These are phyloP conservation scores for Pempheris klunzingeri DNA, from an alignment of 2,797 vertebrate species.

Conservation along the genomic window DNA sequence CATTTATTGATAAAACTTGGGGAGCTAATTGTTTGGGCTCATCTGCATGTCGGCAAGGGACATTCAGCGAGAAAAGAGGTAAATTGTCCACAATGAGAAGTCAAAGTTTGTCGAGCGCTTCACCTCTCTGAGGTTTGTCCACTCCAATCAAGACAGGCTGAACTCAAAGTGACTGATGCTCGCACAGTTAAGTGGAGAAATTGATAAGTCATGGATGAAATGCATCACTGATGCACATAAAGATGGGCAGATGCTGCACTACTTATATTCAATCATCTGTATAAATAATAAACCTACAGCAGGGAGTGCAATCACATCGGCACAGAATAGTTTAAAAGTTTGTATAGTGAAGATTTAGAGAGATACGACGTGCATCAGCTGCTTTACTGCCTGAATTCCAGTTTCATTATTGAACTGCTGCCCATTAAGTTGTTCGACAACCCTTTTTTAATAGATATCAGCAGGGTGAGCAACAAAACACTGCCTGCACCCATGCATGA, in stretches of 20 bases:
- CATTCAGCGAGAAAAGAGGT: not conserved
- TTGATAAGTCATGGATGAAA: conserved; percentile 48
- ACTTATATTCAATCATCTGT: not conserved
- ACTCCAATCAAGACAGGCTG: not conserved
- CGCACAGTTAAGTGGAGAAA: conserved; percentile 34
- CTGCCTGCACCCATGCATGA: not conserved
- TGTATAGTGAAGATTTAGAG: not conserved
- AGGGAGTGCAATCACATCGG: not conserved
- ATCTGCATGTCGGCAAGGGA: conserved; percentile 2
- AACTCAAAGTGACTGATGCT: conserved; percentile 32
- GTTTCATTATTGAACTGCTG: not conserved
- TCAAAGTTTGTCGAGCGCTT: not conserved
- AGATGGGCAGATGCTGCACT: not conserved
- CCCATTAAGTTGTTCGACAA: too few species aligned
- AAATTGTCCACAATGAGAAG: not conserved
- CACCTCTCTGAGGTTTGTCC: conserved; percentile 17
- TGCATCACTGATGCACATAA: conserved; percentile 9
- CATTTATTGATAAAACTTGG: conserved; percentile 1
- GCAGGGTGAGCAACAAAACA: not conserved
- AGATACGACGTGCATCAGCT: not conserved
- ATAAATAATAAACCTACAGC: not conserved
- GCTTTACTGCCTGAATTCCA: not conserved
- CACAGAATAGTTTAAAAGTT: not conserved
- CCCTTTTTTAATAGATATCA: not conserved
- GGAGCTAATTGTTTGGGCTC: not conserved